A percentile compares a stretch with the other conserved stretches of the same genome.
Evolutionary conservation across 2,113 vertebrate species (phyloP).

Genomic region (Esox niger): DNA sequence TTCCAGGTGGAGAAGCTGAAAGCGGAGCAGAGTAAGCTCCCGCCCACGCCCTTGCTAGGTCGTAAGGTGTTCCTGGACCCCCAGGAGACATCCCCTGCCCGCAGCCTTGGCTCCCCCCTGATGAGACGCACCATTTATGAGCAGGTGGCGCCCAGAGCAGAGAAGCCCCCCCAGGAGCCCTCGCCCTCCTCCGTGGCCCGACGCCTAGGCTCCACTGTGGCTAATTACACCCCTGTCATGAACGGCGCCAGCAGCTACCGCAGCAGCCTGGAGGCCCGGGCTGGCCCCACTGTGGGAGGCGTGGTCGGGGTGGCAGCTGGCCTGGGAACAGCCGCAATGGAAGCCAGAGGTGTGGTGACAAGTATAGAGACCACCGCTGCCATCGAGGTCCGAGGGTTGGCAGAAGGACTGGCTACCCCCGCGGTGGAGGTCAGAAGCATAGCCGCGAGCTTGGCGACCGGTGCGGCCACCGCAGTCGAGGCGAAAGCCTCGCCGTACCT

Average conservation of each 20-base stretch:
- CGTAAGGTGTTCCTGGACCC: slow-evolving; percentile 89
- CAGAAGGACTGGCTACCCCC: background rate
- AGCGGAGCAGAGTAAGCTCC: slow-evolving; percentile 85
- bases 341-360: slow-evolving; percentile 23
- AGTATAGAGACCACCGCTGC: slow-evolving; percentile 63
- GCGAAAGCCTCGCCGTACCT: slow-evolving; percentile 69
- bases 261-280: slow-evolving; percentile 53
- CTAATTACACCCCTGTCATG: slow-evolving; percentile 70
- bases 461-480: slow-evolving; percentile 53
- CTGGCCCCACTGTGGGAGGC: slow-evolving; percentile 39
- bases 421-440: slow-evolving; percentile 33
- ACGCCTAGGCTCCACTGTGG: slow-evolving; percentile 63
- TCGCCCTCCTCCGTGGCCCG: slow-evolving; percentile 61
- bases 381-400: slow-evolving; percentile 54
- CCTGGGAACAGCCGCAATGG: slow-evolving; percentile 64
- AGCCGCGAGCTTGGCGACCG: slow-evolving; percentile 29
- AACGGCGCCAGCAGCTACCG: slow-evolving; percentile 59
- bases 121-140: slow-evolving; percentile 77
- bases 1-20: slow-evolving; percentile 88
- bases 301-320: slow-evolving; percentile 63
- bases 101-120: slow-evolving; percentile 67
- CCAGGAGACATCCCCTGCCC: slow-evolving; percentile 69
- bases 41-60: slow-evolving; percentile 85
- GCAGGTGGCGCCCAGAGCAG: slow-evolving; percentile 66
- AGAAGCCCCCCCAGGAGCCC: slow-evolving; percentile 54